Evolutionary conservation across 2,797 vertebrate genomes (phyloP), one percentile per base, ranked within the genome.

Genomic region (Myotis daubentonii): DNA sequence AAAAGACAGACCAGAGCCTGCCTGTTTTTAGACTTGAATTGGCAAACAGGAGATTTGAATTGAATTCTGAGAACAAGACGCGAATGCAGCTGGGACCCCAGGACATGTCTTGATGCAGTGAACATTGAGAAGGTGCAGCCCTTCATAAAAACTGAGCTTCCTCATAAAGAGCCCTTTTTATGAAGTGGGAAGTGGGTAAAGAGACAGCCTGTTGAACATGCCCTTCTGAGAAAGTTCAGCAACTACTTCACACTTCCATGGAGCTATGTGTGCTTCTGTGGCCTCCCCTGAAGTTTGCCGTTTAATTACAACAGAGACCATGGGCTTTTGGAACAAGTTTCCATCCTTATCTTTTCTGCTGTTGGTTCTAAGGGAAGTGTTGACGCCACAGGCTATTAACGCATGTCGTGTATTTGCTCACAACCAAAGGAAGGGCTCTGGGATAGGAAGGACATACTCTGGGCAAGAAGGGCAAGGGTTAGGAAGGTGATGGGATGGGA

Each of bases 11-110:
- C 36, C 33, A 30, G 20, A 53, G 28, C 38, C n/a, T 6, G 60
- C 81, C 60, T 66, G 10, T 38, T 41, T 57, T 75, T 72, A 55
- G 75, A 76, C 44, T 72, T 1, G 2, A 60, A n/a, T 72, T 76
- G 19, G 20, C 36, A 68, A 72, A 79, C 83, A 94, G 95, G 95
- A 93, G 80, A 87, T 70, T 6, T 41, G 57, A 91, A 76, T 6
- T 84, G 20, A 86, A 79, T 38, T 79, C n/a, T 15, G 19, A 49
- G n/a, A 87, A 16, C 17, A 41, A 75, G 33, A 41, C 60, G 28
- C 0, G 0, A 11, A 10, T 0, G 10, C 33, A 81, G 47, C 25
- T 22, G 30, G 47, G n/a, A 66, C 22, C 17, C 4, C 33, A 8
- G 15, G 57, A 28, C 38, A 51, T 38, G 19, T 80, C 41, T 55